Base-by-base conservation (phyloP, 1,140 invertebrate genomes). In the Eubasilissa regina region DNA sequence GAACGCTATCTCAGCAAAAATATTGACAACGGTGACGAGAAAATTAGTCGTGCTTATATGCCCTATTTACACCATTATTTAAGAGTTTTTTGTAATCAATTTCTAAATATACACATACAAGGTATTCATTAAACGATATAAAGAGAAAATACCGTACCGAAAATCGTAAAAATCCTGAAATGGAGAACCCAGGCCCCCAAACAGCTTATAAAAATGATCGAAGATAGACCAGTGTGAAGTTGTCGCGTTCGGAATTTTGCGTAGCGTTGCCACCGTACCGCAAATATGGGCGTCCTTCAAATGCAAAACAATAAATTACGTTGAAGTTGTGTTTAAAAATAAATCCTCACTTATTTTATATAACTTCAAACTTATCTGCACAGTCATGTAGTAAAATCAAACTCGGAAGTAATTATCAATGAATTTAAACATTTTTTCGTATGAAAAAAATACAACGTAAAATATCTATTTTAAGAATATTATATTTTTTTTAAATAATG, bases 281-380 rank as follows among this genome's bases (percentile, higher is more conserved):
- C 70, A 73, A 73, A 73, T 48, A 70, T 73, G 70, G 70, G 47
- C 70, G 70, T 73, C 70, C 70, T 73, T 73, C 70, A 55, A 53
- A 56, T 17, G 13, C 47, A 55, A 70, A 55, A 73, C 51, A 66
- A 66, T 66, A 35, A 66, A 66, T 66, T 66, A 66, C 62, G 62
- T 66, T 66, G 43, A 48, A 53, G 51, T 19, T 43, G 25, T 35
- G 70, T 73, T 73, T 73, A 73, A 73, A 73, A 73, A 73, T 73
- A 73, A 70, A 55, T 55, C n/a, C 51, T 17, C 3, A 15, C 15
- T 55, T 47, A 19, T 73, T 73, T 73, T 35, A 73, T 73, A 73
- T 73, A 35, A 55, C 70, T 13, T 56, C 55, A 21, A 8, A 58
- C 21, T 21, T 58, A 58, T 58, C 21, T 58, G 55, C 17, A 35